Evolutionary conservation across 2,888 invertebrate genomes (phyloP).

Genomic region (Fragum sueziense): DNA sequence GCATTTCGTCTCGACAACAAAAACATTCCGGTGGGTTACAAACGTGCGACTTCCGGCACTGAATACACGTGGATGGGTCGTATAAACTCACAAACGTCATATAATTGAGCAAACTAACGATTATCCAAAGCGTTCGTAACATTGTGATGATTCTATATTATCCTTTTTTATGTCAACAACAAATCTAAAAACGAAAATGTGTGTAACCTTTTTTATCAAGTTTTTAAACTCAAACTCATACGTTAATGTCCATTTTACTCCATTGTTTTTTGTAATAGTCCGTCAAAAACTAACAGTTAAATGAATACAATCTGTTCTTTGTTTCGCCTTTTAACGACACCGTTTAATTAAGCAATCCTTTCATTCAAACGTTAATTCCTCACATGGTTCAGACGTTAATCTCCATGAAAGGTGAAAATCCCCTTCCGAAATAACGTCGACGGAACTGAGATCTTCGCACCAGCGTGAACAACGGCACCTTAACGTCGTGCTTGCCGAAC

Average conservation of each 20-base stretch:
- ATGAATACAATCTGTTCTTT: not conserved
- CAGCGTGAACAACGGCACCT: not conserved
- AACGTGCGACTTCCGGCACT: slow-evolving; percentile 55
- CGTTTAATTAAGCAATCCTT: not conserved
- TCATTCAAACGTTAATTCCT: not conserved
- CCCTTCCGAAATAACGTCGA: slow-evolving; percentile 10
- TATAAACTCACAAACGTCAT: slow-evolving; percentile 5
- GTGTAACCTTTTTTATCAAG: no score
- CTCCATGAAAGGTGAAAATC: not conserved
- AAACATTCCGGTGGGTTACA: slow-evolving; percentile 67
- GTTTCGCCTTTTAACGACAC: not conserved
- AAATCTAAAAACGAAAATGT: no score
- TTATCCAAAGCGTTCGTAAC: not conserved
- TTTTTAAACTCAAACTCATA: not conserved
- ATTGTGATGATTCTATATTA: not conserved
- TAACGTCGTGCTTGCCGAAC: not conserved
- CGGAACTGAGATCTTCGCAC: slow-evolving; percentile 10
- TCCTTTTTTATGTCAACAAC: no score
- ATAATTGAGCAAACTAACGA: not conserved
- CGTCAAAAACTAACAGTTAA: not conserved
- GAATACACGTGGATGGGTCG: slow-evolving; percentile 57
- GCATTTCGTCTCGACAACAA: slow-evolving; percentile 66
- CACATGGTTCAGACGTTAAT: not conserved
- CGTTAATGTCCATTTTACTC: not conserved
- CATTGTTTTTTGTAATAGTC: not conserved